phyloP scores from a whole-genome alignment of 2,113 vertebrate species.

The Sus scrofa region T2T-Sscrofa CM000812.6:207650001-207650500 shows the following conservation, averaged over 20 bases:
- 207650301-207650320: conserved; percentile 56
- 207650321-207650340: background rate
- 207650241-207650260: conserved; percentile 24
- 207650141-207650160: background rate
- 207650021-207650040: background rate
- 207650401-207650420: conserved; percentile 68
- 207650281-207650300: background rate
- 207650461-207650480: conserved; percentile 79
- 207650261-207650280: background rate
- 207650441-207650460: conserved; percentile 83
- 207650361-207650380: conserved; percentile 10
- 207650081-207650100: background rate
- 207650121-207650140: background rate
- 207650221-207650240: conserved; percentile 46
- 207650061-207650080: background rate
- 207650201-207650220: background rate
- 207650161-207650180: background rate
- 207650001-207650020: background rate
- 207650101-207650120: background rate
- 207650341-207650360: background rate
- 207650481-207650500: conserved; percentile 77
- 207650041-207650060: background rate
- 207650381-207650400: conserved; percentile 59
- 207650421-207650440: conserved; percentile 70
- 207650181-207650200: conserved; percentile 11